phyloP scores from a whole-genome alignment of 1,140 invertebrate species.

The Drosophila ficusphila region DNA sequence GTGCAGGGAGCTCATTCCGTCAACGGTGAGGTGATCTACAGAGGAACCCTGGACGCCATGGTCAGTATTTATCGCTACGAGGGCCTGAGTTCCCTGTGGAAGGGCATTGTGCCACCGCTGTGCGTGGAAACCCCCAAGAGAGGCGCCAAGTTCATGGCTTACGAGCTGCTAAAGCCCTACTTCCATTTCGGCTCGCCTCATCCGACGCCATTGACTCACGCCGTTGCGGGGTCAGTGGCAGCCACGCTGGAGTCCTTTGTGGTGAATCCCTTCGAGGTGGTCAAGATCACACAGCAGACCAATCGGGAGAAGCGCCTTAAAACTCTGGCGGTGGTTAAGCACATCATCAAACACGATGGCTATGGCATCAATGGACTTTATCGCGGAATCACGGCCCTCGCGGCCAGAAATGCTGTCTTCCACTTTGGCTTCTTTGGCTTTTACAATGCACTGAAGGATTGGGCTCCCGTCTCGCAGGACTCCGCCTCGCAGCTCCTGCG shows the following conservation, averaged over 20 bases:
- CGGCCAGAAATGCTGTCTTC: slow-evolving; percentile 93
- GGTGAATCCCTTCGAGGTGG: slow-evolving; percentile 96
- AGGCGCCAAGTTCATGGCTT: slow-evolving; percentile 95
- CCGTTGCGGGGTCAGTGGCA: slow-evolving; percentile 91
- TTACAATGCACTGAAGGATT: slow-evolving; percentile 93
- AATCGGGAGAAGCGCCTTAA: slow-evolving; percentile 87
- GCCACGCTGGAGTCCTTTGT: slow-evolving; percentile 94
- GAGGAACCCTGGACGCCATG: slow-evolving; percentile 92
- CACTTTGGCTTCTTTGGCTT: slow-evolving; percentile 97
- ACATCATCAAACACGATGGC: slow-evolving; percentile 90
- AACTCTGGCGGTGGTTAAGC: slow-evolving; percentile 90
- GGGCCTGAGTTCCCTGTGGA: slow-evolving; percentile 92
- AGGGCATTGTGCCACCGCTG: slow-evolving; percentile 95
- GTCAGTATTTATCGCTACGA: slow-evolving; percentile 93
- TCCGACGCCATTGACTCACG: slow-evolving; percentile 91
- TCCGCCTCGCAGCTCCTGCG: slow-evolving; percentile 87
- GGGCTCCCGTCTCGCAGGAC: slow-evolving; percentile 88
- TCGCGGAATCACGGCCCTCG: slow-evolving; percentile 93
- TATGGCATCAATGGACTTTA: slow-evolving; percentile 91
- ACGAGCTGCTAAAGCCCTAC: slow-evolving; percentile 94
- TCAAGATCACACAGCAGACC: slow-evolving; percentile 93
- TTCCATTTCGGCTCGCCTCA: slow-evolving; percentile 90
- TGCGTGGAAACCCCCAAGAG: slow-evolving; percentile 96
- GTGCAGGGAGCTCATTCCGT: slow-evolving; percentile 1
- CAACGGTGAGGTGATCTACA: slow-evolving; percentile 86